Conservation (phyloP, 1,140 invertebrate species). For the Heterodera schachtii region DNA sequence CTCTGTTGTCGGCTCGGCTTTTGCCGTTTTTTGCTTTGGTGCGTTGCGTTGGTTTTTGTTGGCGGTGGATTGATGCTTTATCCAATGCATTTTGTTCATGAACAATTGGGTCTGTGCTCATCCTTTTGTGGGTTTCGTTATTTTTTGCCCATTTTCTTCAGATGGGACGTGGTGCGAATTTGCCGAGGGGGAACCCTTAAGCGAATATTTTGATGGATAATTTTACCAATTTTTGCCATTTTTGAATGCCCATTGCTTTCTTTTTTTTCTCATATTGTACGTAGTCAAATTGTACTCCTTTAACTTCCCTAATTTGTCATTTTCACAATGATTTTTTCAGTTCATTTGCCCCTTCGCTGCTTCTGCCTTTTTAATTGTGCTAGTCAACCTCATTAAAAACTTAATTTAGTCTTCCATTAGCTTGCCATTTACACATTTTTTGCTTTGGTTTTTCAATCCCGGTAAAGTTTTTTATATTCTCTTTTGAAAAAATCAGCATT, state of each 20-base stretch:
- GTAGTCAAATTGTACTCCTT: not conserved
- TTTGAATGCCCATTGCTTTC: not conserved
- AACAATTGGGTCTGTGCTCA: constrained; percentile 35
- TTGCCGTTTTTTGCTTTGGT: constrained; percentile 46
- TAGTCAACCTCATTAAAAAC: not conserved
- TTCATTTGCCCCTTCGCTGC: not conserved
- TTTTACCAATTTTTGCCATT: not conserved
- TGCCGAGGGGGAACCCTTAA: constrained; percentile 19
- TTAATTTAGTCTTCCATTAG: not conserved
- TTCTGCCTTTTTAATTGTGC: not conserved
- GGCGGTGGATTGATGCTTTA: constrained; percentile 49
- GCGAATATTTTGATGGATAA: constrained; percentile 34
- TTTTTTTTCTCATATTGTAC: not conserved
- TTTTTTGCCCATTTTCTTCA: not conserved
- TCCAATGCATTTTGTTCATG: constrained; percentile 49
- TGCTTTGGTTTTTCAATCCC: not conserved
- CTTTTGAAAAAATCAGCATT: not conserved
- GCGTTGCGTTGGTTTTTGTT: constrained; percentile 39
- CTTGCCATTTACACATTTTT: not conserved
- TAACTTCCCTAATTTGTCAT: not conserved
- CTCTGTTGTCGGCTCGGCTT: constrained; percentile 52
- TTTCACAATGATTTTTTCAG: not conserved
- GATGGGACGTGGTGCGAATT: constrained; percentile 34
- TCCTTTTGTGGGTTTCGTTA: not conserved
- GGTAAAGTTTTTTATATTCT: not conserved